Conservation (phyloP, 1,140 invertebrate genomes). For the Hermetia illucens region DNA sequence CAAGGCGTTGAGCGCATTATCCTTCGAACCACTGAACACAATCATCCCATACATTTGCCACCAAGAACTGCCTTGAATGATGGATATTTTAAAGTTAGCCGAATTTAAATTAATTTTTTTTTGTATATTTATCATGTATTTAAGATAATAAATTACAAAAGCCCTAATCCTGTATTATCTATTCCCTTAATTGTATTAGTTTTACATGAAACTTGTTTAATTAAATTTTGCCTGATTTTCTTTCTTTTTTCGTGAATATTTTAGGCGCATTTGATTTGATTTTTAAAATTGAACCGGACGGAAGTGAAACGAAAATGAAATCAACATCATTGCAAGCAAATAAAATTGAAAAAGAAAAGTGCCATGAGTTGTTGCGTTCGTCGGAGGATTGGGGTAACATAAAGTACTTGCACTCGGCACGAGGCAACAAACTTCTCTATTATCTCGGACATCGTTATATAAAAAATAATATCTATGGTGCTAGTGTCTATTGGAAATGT, state of each 20-base stretch:
- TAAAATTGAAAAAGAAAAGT: not conserved
- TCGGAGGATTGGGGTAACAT: conserved; percentile 12
- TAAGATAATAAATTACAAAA: too few species aligned
- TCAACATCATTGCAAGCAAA: too few species aligned
- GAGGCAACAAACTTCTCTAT: conserved; percentile 20
- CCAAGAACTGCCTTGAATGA: too few species aligned
- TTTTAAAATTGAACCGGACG: not conserved
- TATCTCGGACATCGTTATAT: conserved; percentile 24
- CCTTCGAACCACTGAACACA: conserved; percentile 21
- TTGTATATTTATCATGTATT: too few species aligned
- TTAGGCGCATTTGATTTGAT: not conserved
- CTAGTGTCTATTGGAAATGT: conserved; percentile 29
- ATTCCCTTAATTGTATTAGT: too few species aligned
- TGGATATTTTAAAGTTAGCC: too few species aligned
- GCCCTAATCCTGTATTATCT: too few species aligned
- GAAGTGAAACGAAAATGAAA: too few species aligned
- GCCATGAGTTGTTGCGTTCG: conserved; percentile 1
- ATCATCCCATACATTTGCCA: too few species aligned
- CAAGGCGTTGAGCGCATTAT: conserved; percentile 16
- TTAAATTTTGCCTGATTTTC: too few species aligned
- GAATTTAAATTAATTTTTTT: too few species aligned
- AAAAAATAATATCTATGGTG: conserved; percentile 24
- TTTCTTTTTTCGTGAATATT: not conserved
- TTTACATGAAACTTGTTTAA: too few species aligned
- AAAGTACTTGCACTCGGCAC: conserved; percentile 16